phyloP scores from a whole-genome alignment of 2,113 vertebrate species.

The Narcine bancroftii region DNA sequence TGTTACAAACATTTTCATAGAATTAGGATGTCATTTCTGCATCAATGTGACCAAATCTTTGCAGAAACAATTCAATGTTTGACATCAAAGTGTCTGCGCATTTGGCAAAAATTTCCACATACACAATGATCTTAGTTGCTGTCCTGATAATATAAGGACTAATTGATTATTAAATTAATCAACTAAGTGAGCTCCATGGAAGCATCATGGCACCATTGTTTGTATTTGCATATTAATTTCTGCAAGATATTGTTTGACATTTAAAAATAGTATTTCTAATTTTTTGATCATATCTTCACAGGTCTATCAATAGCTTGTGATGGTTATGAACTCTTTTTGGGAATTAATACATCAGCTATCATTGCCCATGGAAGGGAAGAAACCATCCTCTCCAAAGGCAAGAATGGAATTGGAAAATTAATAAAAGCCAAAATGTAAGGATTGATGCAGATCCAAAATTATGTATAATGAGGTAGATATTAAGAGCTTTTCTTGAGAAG shows the following conservation, averaged over 20 bases:
- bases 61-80: neutral
- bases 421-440: neutral
- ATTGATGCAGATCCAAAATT: neutral
- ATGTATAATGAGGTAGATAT: neutral
- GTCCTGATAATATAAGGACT: neutral
- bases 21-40: neutral
- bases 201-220: neutral
- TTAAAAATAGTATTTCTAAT: neutral
- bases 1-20: neutral
- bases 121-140: neutral
- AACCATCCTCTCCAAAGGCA: neutral
- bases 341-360: neutral
- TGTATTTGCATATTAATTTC: neutral
- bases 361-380: neutral
- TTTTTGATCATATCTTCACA: neutral
- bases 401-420: constrained; percentile 10
- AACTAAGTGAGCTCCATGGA: neutral
- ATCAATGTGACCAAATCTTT: neutral
- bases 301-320: neutral
- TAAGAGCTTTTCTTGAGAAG: neutral
- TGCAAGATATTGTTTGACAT: neutral
- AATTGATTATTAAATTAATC: neutral
- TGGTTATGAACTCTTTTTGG: neutral
- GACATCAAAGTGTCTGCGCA: neutral
- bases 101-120: neutral